phyloP scores from a whole-genome alignment of 2,797 vertebrate genomes.

The Neosalanx taihuensis region DNA sequence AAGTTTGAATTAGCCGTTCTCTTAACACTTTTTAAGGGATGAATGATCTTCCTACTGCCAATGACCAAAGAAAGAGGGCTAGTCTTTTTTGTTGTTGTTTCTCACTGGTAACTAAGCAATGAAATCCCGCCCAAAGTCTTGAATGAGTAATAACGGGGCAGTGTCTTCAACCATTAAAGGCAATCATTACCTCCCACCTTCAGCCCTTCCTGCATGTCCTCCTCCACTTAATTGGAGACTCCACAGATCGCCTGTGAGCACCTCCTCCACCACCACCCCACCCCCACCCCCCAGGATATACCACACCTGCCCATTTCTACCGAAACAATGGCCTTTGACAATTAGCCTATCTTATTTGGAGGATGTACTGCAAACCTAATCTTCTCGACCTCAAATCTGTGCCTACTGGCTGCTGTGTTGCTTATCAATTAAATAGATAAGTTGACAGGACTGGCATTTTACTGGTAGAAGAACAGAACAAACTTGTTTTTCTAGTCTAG shows the following conservation, averaged over 20 bases:
- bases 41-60: background rate
- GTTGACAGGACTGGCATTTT: slow-evolving; percentile 24
- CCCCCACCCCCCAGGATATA: slow-evolving; percentile 2
- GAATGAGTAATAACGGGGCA: slow-evolving; percentile 21
- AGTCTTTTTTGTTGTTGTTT: slow-evolving; percentile 5
- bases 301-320: background rate
- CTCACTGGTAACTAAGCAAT: slow-evolving; percentile 21
- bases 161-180: slow-evolving; percentile 25
- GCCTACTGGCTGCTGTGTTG: slow-evolving; percentile 23
- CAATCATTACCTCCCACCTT: slow-evolving; percentile 31
- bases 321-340: background rate
- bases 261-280: slow-evolving; percentile 13
- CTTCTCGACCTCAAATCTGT: slow-evolving; percentile 39
- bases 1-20: background rate
- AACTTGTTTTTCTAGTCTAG: too few species aligned
- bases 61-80: background rate
- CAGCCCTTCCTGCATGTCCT: slow-evolving; percentile 16
- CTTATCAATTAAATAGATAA: slow-evolving; percentile 50
- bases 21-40: background rate
- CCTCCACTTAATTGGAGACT: slow-evolving; percentile 23
- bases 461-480: background rate
- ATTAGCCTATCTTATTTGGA: background rate
- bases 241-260: background rate
- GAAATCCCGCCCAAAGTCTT: slow-evolving; percentile 7
- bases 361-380: slow-evolving; percentile 24